Base-by-base conservation (phyloP, 2,888 invertebrate species). In the Biston betularia region DNA sequence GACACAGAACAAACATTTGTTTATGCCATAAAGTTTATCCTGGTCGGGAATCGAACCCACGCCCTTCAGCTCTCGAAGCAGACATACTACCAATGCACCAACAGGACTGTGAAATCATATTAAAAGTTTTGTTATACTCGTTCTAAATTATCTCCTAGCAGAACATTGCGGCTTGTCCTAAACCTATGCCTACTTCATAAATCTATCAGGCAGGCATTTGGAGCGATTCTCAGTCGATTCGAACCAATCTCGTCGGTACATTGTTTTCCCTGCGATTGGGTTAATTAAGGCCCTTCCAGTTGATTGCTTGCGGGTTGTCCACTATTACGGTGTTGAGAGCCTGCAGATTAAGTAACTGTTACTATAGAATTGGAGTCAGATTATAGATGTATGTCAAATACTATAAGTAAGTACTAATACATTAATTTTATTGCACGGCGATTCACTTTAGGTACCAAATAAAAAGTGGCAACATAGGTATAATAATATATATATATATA, bases 271-370 rank as follows among this genome's bases (percentile, higher is more conserved):
- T 68, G 72, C 79, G 76, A 82, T 80, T 79, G 80, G 76, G 74
- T 80, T 81, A 81, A 85, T 85, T 84, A 81, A 80, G 77, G 72
- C 69, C 74, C 77, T 79, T 81, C 77, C 76, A 72, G 66, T 75
- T 82, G 83, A 83, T 83, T 81, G 78, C 76, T 62, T 79, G 80
- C 71, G 79, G 84, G 74, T 78, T 82, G 82, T 82, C 77, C 81
- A 78, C 81, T 79, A 79, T 80, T 79, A 76, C 76, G 74, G 73
- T 74, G 58, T 59, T 42, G 54, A 59, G 58, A 24, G 58, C 10
- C 53, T 34, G 35, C 40, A 63, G 63, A 60, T 55, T 63, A 55
- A 45, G 14, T 55, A 46, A 6, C 6, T 50, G 55, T 54, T 63
- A 40, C 44, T 59, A 49, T 42, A 12, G 5, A 40, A 38, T 6